A percentile compares a stretch with the other conserved stretches of the same genome.
These are phyloP conservation scores for Adelges cooleyi DNA, from an alignment of 1,140 invertebrate genomes.

Conservation along the genomic window DNA sequence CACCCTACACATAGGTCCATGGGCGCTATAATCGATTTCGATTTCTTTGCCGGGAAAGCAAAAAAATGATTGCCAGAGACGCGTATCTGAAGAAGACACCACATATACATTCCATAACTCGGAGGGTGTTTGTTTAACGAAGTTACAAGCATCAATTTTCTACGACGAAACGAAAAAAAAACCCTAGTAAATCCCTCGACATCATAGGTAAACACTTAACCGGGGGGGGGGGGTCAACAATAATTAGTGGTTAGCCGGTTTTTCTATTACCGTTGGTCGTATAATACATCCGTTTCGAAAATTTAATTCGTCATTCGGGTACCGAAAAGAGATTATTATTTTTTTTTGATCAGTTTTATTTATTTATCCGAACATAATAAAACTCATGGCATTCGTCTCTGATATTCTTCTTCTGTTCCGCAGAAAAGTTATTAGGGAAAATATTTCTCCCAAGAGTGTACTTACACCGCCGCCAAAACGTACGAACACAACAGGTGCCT, in stretches of 20 bases:
- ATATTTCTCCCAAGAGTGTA: constrained; percentile 9
- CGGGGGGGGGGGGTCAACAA: too few species aligned
- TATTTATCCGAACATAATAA: constrained; percentile 20
- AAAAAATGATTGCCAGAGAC: too few species aligned
- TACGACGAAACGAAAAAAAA: neutral
- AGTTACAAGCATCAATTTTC: neutral
- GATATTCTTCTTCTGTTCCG: neutral
- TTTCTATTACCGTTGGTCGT: constrained; percentile 16
- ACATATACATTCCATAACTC: neutral
- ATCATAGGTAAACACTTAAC: too few species aligned
- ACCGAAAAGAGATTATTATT: too few species aligned
- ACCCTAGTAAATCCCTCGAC: too few species aligned
- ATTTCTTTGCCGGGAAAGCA: too few species aligned
- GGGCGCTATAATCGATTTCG: too few species aligned
- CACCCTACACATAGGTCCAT: too few species aligned
- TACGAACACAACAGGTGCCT: neutral
- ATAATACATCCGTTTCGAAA: too few species aligned
- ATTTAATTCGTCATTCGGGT: too few species aligned
- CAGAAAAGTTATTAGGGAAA: constrained; percentile 16
- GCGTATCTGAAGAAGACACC: too few species aligned
- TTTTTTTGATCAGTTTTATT: too few species aligned
- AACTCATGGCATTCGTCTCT: constrained; percentile 10
- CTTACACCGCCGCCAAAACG: neutral
- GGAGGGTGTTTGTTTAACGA: constrained; percentile 1
- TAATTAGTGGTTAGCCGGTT: constrained; percentile 11